A percentile compares a stretch with the other conserved stretches of the same genome.
phyloP scores from a whole-genome alignment of 2,888 invertebrate genomes.

The Drosophila melanosoma region DNA sequence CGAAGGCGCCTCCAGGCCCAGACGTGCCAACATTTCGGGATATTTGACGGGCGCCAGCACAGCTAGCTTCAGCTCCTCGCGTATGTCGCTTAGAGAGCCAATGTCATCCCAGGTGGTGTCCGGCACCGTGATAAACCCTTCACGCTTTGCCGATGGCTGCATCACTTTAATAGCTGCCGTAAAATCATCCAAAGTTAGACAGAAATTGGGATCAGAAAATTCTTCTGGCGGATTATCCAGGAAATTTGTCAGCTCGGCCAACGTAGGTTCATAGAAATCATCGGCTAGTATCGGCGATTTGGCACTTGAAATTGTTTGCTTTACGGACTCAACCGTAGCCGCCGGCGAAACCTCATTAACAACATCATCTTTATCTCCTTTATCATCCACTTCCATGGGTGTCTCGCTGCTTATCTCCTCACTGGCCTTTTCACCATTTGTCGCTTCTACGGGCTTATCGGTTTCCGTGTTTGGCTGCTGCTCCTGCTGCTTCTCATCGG shows the following conservation, averaged over 20 bases:
- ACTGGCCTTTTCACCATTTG: conserved; percentile 33
- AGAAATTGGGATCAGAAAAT: conserved; percentile 88
- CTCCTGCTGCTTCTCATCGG: not conserved
- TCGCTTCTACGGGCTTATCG: conserved; percentile 6
- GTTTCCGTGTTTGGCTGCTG: not conserved
- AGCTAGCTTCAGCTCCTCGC: conserved; percentile 95
- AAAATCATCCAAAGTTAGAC: conserved; percentile 91
- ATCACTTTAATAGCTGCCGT: conserved; percentile 91
- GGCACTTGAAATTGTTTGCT: conserved; percentile 1
- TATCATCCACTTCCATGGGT: conserved; percentile 84
- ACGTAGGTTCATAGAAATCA: conserved; percentile 78
- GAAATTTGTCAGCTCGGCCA: conserved; percentile 88
- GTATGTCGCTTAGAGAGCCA: conserved; percentile 94
- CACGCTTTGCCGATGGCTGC: conserved; percentile 97
- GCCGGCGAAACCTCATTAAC: not conserved
- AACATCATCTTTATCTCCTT: conserved; percentile 65
- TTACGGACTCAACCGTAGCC: not conserved
- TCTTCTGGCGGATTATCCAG: conserved; percentile 89
- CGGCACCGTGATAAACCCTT: conserved; percentile 99
- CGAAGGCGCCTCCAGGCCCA: conserved; percentile 93
- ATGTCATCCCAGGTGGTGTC: conserved; percentile 99
- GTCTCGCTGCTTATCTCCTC: not conserved
- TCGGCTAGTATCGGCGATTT: conserved; percentile 23
- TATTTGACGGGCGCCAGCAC: conserved; percentile 97
- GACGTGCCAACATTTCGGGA: conserved; percentile 90